phyloP scores from a whole-genome alignment of 2,888 invertebrate genomes.

The Stenotaenia linearis region DNA sequence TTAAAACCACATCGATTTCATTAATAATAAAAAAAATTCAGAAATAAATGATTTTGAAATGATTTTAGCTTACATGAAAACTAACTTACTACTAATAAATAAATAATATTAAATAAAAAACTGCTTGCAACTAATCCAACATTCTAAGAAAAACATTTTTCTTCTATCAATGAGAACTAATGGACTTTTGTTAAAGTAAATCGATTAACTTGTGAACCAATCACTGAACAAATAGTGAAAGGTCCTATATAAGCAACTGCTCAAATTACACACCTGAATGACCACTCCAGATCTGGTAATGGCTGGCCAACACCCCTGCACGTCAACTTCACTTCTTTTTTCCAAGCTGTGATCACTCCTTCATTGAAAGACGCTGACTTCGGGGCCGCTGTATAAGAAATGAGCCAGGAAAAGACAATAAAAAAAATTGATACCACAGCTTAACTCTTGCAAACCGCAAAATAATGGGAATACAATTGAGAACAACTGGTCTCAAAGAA shows the following conservation, averaged over 20 bases:
- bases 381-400: constrained; percentile 28
- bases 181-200: background rate
- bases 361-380: constrained; percentile 44
- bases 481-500: constrained; percentile 24
- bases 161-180: background rate
- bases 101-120: too few relatives aligned
- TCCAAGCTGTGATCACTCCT: constrained; percentile 42
- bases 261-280: constrained; percentile 31
- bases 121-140: background rate
- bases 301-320: constrained; percentile 47
- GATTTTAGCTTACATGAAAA: too few relatives aligned
- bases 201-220: constrained; percentile 11
- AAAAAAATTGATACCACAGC: constrained; percentile 3
- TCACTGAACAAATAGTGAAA: constrained; percentile 8
- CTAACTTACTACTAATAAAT: too few relatives aligned
- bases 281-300: constrained; percentile 44
- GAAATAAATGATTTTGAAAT: too few relatives aligned
- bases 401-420: constrained; percentile 19
- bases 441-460: constrained; percentile 13
- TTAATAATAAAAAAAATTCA: too few relatives aligned
- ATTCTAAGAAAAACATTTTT: background rate
- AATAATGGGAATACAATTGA: constrained; percentile 20
- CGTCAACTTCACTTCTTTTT: constrained; percentile 43
- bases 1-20: background rate
- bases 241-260: background rate